These are phyloP conservation scores for Tipula helvola DNA, from an alignment of 2,888 invertebrate genomes.

Conservation along the genomic window DNA sequence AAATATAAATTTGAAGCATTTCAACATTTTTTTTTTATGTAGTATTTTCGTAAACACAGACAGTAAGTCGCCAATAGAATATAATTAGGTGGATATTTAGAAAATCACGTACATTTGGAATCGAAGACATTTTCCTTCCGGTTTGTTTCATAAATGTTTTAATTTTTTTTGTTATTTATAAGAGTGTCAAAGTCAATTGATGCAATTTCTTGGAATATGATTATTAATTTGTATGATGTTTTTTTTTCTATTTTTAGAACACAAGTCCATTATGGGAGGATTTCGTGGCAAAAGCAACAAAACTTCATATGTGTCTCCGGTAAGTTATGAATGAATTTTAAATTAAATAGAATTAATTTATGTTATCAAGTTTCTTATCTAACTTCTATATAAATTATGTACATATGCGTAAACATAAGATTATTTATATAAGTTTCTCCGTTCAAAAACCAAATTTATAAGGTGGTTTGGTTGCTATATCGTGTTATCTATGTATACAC, in stretches of 20 bases:
- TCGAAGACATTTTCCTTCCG: background rate
- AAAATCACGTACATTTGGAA: background rate
- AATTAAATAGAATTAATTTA: background rate
- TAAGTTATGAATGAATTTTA: constrained; percentile 41
- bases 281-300: constrained; percentile 83
- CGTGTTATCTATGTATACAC: background rate
- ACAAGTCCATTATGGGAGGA: constrained; percentile 93
- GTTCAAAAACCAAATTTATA: background rate
- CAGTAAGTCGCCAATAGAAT: background rate
- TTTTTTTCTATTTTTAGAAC: constrained; percentile 53
- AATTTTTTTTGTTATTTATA: background rate
- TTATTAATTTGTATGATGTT: background rate
- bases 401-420: background rate
- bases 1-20: background rate
- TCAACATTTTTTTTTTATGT: background rate
- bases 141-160: background rate
- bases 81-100: background rate
- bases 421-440: background rate
- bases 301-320: constrained; percentile 88
- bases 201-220: background rate
- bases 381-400: background rate
- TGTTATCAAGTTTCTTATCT: constrained; percentile 13
- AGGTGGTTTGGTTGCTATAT: background rate
- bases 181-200: background rate
- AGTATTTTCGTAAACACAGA: background rate